phyloP scores from a whole-genome alignment of 2,888 invertebrate genomes.

The Disparrhopalites patrizii region DNA sequence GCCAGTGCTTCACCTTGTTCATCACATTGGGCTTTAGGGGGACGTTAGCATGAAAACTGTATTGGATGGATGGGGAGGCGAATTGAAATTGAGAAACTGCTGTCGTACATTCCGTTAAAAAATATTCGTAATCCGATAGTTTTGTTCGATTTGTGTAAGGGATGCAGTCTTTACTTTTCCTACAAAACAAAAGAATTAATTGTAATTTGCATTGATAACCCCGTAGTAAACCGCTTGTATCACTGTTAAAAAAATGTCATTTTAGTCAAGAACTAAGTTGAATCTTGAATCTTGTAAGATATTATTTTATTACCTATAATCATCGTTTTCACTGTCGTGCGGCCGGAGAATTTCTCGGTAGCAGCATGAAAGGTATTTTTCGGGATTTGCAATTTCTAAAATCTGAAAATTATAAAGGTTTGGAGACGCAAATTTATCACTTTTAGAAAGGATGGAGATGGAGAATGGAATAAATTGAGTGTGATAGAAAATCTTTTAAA shows the following conservation, averaged over 20 bases:
- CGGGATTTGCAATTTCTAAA: neutral
- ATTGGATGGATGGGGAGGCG: neutral
- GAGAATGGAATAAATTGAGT: too few relatives aligned
- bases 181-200: neutral
- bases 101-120: neutral
- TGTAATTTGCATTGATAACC: neutral
- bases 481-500: too few relatives aligned
- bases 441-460: too few relatives aligned
- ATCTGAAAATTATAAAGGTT: neutral
- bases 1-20: neutral
- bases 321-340: neutral
- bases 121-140: neutral
- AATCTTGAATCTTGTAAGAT: too few relatives aligned
- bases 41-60: conserved; percentile 15
- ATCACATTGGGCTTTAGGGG: neutral
- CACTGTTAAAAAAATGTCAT: neutral
- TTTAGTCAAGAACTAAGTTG: neutral
- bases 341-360: conserved; percentile 14
- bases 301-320: conserved; percentile 5
- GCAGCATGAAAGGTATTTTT: conserved; percentile 9
- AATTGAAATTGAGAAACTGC: too few relatives aligned
- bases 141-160: neutral
- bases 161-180: neutral
- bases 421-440: too few relatives aligned
- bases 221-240: neutral